Evolutionary conservation across 2,113 vertebrate species (phyloP), one percentile per base, ranked within the genome.

Genomic region (Ammodramus savannarum): DNA sequence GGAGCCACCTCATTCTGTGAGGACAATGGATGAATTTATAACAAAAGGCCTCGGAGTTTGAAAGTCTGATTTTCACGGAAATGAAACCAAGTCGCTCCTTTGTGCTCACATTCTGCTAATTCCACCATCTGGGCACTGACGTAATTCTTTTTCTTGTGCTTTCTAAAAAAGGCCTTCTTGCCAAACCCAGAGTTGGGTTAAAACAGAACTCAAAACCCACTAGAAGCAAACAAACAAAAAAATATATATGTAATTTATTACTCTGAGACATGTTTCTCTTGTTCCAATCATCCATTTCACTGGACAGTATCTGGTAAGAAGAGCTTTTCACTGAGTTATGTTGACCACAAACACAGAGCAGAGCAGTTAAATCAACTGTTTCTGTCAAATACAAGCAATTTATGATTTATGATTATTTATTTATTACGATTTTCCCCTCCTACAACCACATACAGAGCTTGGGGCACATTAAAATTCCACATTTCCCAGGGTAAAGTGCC

Each of bases 111-210:
- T 49, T 57, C 75, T 73, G 78, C 85, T 80, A 16, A 58, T 91
- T 83, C 51, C 85, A 62, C 82, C 41, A 63, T 52, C 36, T n/a
- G 85, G 78, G 75, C 36, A 41, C 61, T 27, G 88, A 88, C 2
- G 17, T n/a, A 31, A 73, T 79, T 85, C 54, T 87, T 83, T 57
- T 85, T 44, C 74, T 79, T 85, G 39, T 13, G 59, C 83, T 94
- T 91, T 91, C 82, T 46, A 84, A 86, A 93, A 80, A 87, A 68
- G 63, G 54, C 68, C 38, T 43, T 7, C 68, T 74, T 83, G 83
- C 68, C 90, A 95, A 95, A 86, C 79, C 83, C 73, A 66, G 66
- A 76, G 69, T 4, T 92, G 62, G 66, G 84, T 85, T 92, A 62
- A 93, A 95, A 78, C 44, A 4, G 41, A 80, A 68, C 66, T 89